Evolutionary conservation across 2,113 vertebrate genomes (phyloP).

Genomic region (Calidris pygmaea): DNA sequence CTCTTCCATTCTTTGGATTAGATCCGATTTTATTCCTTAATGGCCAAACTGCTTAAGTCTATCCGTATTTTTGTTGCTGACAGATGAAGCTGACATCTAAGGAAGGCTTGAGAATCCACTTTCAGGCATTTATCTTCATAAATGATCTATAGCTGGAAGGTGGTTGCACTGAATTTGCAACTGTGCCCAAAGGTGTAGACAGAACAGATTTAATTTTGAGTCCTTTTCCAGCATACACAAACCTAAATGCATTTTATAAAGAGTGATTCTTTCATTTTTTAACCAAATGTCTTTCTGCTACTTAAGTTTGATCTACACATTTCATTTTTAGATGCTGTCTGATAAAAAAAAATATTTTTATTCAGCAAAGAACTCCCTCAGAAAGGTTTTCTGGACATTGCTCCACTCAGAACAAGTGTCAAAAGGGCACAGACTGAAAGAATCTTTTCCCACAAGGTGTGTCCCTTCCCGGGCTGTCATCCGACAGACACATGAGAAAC

Average conservation of each 20-base stretch:
- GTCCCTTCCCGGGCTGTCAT: slow-evolving; percentile 37
- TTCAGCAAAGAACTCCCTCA: background rate
- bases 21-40: background rate
- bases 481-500: slow-evolving; percentile 5
- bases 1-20: background rate
- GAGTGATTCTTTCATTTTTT: background rate
- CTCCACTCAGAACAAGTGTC: background rate
- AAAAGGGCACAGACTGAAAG: slow-evolving; percentile 45
- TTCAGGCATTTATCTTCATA: background rate
- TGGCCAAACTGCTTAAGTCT: background rate
- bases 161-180: background rate
- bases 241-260: background rate
- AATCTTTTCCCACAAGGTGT: slow-evolving; percentile 62
- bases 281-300: background rate
- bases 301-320: background rate
- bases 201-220: background rate
- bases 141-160: background rate
- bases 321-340: background rate
- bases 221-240: background rate
- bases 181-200: background rate
- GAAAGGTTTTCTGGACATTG: background rate
- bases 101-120: background rate
- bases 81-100: background rate
- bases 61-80: background rate
- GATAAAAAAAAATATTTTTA: background rate